Percentiles rank a stretch among this genome's conserved stretches.
Conservation (phyloP, 1,140 invertebrate genomes). For the Drosophila melanica region DNA sequence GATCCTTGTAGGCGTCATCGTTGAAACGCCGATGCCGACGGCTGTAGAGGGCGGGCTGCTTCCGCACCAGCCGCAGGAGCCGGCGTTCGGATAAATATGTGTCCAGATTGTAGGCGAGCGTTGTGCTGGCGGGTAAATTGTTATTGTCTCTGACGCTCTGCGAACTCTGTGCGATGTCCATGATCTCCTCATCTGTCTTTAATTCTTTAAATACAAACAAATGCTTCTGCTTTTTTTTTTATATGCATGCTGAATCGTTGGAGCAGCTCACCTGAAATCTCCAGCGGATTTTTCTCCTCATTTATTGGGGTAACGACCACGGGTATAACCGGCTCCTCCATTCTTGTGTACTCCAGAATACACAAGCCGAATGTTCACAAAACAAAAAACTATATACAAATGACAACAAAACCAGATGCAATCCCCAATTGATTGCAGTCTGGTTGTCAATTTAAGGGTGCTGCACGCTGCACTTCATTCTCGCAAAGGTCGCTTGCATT, state of each 20-base stretch:
- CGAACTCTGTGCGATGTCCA: not conserved
- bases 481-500: not conserved
- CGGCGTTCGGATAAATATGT: slow-evolving; percentile 9
- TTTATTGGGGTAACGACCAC: not conserved
- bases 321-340: not conserved
- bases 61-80: slow-evolving; percentile 38
- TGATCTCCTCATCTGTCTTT: not conserved
- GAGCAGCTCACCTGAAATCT: not conserved
- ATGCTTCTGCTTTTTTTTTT: not conserved
- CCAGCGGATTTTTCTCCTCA: not conserved
- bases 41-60: slow-evolving; percentile 40
- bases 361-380: not conserved
- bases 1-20: slow-evolving; percentile 35
- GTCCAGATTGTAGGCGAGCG: slow-evolving; percentile 3
- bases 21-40: slow-evolving; percentile 26
- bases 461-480: not conserved
- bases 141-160: not conserved
- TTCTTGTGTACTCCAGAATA: not conserved
- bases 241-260: too few species aligned
- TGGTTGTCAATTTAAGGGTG: not conserved
- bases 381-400: not conserved
- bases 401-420: not conserved
- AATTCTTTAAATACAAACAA: not conserved
- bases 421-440: not conserved
- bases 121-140: not conserved